Percentiles rank a stretch among this genome's conserved stretches.
Conservation (phyloP, 2,113 vertebrate genomes). For the Smithornis capensis region DNA sequence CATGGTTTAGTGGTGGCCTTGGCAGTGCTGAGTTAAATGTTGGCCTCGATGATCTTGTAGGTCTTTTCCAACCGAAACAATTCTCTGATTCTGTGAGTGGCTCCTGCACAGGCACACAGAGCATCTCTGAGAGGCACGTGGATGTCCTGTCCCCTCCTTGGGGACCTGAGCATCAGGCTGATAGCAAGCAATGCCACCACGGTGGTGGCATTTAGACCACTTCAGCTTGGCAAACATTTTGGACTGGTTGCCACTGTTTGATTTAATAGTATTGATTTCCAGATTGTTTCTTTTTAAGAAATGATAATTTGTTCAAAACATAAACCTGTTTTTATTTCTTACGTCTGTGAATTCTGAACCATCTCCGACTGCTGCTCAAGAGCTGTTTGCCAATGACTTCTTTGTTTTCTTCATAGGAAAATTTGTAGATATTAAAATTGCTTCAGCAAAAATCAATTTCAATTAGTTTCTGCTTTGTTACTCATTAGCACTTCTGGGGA, state of each 20-base stretch:
- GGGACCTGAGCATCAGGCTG: not conserved
- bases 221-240: not conserved
- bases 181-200: not conserved
- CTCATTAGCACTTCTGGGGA: not conserved
- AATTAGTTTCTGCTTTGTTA: not conserved
- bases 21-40: not conserved
- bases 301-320: not conserved
- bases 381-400: not conserved
- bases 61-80: not conserved
- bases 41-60: not conserved
- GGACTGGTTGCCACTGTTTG: not conserved
- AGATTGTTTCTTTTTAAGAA: not conserved
- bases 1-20: not conserved
- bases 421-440: not conserved
- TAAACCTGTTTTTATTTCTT: not conserved
- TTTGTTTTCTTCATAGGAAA: not conserved
- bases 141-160: not conserved
- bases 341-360: not conserved
- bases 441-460: not conserved
- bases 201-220: not conserved
- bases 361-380: not conserved
- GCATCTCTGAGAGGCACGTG: rapidly evolving
- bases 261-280: not conserved
- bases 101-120: rapidly evolving
- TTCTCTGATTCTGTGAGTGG: not conserved